Base-by-base conservation (phyloP, 2,888 invertebrate genomes). In the Peribatodes rhomboidaria region DNA sequence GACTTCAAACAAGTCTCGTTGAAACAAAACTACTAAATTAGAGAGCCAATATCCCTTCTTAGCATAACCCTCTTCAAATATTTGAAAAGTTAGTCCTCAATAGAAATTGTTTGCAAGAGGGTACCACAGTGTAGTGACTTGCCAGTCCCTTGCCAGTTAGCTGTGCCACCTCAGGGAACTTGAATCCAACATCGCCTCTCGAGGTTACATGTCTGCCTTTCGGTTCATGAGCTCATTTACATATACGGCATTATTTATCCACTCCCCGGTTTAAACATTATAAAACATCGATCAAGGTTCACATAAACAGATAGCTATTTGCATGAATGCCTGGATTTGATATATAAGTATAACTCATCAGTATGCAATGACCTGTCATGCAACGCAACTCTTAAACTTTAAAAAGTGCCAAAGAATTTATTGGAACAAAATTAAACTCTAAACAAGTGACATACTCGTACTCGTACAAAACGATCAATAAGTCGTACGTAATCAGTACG, bases 101-200 rank as follows among this genome's bases (percentile, higher is more conserved):
- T 53, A 39, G 53, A 54, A 60, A 62, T 42, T 52, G 44, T 61
- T 61, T 62, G 47, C 41, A 35, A 52, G 53, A 60, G 54, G 50
- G 64, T 56, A 63, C 56, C 56, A 16, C 44, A 22, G 33, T 46
- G 46, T 46, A 39, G 61, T 69, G 62, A 62, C 67, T 69, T 63
- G 56, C 42, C 37, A 59, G 42, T 47, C 41, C 53, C 41, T 41
- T 31, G 27, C 9, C 22, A 42, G 9, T 13, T 63, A 53, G 39
- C 47, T 50, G 18, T 18, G 39, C 22, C 57, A 69, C 72, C 71
- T 71, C 61, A 70, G 67, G 70, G 63, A 73, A 70, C 56, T 74
- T 72, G 50, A 61, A 71, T 72, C 62, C 57, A 69, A 72, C 67
- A 72, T 50, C 65, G 61, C 37, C 44, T 53, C 39, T 14, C 11